These are phyloP conservation scores for Puffinus mauretanicus DNA, from an alignment of 2,113 vertebrate genomes.

Conservation along the genomic window DNA sequence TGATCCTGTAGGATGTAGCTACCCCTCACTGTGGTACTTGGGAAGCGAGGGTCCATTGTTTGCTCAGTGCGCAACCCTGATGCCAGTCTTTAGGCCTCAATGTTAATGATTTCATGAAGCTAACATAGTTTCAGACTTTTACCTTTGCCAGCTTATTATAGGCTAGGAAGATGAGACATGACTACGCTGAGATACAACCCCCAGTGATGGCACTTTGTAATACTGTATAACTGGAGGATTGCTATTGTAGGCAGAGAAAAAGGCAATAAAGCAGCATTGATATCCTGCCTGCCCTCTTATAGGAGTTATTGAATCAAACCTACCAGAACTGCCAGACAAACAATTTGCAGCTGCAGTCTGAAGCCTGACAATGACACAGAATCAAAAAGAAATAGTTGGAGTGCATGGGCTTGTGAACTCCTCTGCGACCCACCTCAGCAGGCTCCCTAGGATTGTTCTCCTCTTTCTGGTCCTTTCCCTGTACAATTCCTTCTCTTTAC, in stretches of 20 bases:
- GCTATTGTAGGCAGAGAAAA: conserved; percentile 75
- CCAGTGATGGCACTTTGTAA: conserved; percentile 69
- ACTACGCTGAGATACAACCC: conserved; percentile 64
- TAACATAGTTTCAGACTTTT: conserved; percentile 16
- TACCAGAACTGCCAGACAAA: conserved; percentile 75
- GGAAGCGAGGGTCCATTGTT: not conserved
- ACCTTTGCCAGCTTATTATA: conserved; percentile 55
- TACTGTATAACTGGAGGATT: conserved; percentile 63
- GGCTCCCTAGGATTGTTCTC: conserved; percentile 64
- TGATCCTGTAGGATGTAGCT: not conserved
- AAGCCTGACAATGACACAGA: conserved; percentile 72
- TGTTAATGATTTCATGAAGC: conserved; percentile 46
- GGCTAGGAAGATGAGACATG: conserved; percentile 62
- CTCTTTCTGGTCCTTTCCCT: conserved; percentile 29
- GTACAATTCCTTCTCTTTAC: conserved; percentile 18
- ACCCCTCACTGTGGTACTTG: not conserved
- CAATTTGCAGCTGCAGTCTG: conserved; percentile 74
- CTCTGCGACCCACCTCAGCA: conserved; percentile 62
- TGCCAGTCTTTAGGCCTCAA: not conserved
- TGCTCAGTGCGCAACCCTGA: not conserved
- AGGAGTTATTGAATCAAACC: conserved; percentile 76
- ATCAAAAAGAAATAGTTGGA: conserved; percentile 73
- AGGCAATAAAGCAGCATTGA: conserved; percentile 76
- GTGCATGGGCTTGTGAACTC: conserved; percentile 61
- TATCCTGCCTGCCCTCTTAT: conserved; percentile 75